phyloP scores from a whole-genome alignment of 2,113 vertebrate genomes.

The Phaetusa simplex region DNA sequence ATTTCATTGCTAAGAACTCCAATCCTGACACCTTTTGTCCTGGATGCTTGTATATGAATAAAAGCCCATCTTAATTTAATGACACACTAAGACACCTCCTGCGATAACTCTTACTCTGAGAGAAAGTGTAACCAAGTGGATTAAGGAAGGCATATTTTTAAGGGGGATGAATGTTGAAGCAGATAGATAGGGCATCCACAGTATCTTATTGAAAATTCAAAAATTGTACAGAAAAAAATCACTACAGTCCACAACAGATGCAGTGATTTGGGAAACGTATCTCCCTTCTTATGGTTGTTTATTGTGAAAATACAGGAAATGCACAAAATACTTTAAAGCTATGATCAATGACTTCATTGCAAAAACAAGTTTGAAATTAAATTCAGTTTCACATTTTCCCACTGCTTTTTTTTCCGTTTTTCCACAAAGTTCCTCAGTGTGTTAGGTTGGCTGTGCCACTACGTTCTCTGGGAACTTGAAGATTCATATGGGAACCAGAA shows the following conservation, averaged over 20 bases:
- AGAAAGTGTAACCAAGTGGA: not conserved
- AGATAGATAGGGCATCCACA: not conserved
- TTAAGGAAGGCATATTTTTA: not conserved
- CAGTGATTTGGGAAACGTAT: not conserved
- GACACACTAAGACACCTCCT: not conserved
- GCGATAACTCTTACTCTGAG: not conserved
- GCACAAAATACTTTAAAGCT: not conserved
- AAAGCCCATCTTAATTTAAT: not conserved
- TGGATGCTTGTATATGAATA: not conserved
- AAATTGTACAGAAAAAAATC: not conserved
- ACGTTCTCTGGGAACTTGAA: not conserved
- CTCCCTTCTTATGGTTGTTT: not conserved
- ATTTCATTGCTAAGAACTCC: not conserved
- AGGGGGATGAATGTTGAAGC: not conserved
- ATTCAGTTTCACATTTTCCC: not conserved
- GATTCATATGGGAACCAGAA: not conserved
- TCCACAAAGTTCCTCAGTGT: not conserved
- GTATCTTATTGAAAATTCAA: not conserved
- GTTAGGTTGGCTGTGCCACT: not conserved
- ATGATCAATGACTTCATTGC: not conserved
- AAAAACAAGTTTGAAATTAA: not conserved
- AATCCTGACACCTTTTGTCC: not conserved
- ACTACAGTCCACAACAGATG: not conserved
- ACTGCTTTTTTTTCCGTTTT: not conserved
- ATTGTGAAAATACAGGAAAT: not conserved